phyloP scores from a whole-genome alignment of 2,888 invertebrate species.

The Phaedon cochleariae region DNA sequence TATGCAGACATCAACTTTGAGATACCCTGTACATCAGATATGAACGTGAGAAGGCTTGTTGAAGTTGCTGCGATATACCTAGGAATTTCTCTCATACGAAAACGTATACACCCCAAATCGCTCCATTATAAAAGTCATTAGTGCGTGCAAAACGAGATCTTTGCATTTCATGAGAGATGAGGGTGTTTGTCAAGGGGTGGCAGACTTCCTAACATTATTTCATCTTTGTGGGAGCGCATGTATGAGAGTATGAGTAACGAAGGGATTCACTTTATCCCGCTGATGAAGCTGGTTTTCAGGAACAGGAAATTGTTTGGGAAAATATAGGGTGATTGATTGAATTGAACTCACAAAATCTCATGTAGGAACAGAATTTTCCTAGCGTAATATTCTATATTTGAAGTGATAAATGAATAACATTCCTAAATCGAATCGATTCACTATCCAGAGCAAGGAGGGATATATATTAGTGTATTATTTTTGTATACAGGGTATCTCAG shows the following conservation, averaged over 20 bases:
- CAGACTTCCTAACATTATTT: constrained; percentile 44
- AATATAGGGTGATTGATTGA: constrained; percentile 3
- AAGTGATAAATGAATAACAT: no score
- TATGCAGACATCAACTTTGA: no score
- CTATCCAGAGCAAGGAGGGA: no score
- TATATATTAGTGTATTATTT: no score
- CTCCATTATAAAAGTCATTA: constrained; percentile 55
- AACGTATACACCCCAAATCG: constrained; percentile 42
- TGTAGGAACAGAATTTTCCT: no score
- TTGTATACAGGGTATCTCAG: no score
- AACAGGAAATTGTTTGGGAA: background rate
- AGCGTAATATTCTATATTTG: no score
- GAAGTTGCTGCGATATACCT: no score
- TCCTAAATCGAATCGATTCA: no score
- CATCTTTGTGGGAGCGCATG: constrained; percentile 31
- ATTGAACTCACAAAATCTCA: no score
- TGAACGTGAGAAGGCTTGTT: no score
- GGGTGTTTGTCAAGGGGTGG: constrained; percentile 43
- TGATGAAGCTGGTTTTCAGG: background rate
- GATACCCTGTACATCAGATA: no score
- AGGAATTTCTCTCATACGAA: background rate
- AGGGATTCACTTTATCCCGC: background rate
- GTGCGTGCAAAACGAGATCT: constrained; percentile 51
- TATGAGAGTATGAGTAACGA: background rate
- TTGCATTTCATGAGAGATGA: constrained; percentile 45